phyloP scores from a whole-genome alignment of 2,888 invertebrate genomes.

The Pseudococcus viburni region DNA sequence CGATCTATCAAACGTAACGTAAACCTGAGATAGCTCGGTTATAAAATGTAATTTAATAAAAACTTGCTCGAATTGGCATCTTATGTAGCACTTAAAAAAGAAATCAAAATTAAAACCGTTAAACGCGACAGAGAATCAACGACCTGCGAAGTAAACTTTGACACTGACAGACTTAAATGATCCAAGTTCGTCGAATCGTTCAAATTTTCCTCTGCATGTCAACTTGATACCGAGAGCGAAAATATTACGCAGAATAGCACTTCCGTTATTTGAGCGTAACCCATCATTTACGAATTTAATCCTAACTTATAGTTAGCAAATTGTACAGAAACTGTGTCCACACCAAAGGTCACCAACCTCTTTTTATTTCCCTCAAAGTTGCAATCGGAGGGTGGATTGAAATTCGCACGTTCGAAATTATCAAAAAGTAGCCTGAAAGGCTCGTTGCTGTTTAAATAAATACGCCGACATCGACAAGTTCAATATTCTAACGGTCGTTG shows the following conservation, averaged over 20 bases:
- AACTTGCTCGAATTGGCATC: neutral
- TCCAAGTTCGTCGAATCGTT: neutral
- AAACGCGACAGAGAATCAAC: neutral
- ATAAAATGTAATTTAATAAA: slow-evolving; percentile 10
- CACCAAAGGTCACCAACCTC: slow-evolving; percentile 16
- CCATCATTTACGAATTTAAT: slow-evolving; percentile 15
- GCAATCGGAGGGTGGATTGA: neutral
- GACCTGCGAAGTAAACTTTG: slow-evolving; percentile 10
- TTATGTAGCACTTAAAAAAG: neutral
- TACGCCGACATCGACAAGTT: slow-evolving; percentile 12
- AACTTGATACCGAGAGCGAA: neutral
- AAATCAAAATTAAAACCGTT: slow-evolving; percentile 34
- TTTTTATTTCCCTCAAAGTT: slow-evolving; percentile 14
- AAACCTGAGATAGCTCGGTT: neutral
- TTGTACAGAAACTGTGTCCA: neutral
- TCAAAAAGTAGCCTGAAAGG: neutral
- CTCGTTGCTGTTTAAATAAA: slow-evolving; percentile 18
- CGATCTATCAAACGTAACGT: neutral
- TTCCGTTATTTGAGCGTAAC: neutral
- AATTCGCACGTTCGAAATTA: slow-evolving; percentile 11
- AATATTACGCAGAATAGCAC: neutral
- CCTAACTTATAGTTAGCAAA: neutral
- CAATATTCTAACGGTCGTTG: slow-evolving; percentile 51
- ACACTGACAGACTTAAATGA: neutral
- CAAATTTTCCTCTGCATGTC: neutral